Conservation (phyloP, 2,797 vertebrate genomes). For the Ctenochaetus hawaiiensis region DNA sequence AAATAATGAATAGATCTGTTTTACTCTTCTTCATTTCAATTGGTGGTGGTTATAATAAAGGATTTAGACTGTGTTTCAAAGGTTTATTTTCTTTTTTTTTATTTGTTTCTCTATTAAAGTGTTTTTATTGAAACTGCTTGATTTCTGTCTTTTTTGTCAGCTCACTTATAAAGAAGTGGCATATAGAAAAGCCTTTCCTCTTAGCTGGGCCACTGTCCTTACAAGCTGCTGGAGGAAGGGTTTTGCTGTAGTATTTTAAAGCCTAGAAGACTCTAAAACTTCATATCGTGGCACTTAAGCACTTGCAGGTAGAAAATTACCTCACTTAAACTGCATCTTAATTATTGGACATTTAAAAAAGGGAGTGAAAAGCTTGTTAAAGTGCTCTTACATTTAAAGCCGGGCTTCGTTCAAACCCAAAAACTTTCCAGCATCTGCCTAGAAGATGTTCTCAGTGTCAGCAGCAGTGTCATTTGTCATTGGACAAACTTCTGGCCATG, state of each 20-base stretch:
- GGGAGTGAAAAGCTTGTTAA: not conserved
- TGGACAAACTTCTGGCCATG: not conserved
- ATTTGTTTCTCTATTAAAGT: conserved; percentile 86
- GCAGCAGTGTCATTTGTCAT: not conserved
- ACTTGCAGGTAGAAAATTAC: not conserved
- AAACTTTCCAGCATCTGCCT: not conserved
- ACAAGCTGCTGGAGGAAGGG: not conserved
- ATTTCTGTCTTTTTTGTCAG: conserved; percentile 23
- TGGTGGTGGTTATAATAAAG: conserved; percentile 85
- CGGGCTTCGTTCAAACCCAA: not conserved
- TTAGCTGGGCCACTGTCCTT: not conserved
- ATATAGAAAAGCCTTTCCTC: not conserved
- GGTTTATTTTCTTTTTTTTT: conserved; percentile 75
- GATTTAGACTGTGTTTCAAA: conserved; percentile 85
- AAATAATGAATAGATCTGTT: conserved; percentile 80
- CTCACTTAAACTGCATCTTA: not conserved
- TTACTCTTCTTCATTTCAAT: conserved; percentile 81
- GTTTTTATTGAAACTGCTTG: conserved; percentile 78
- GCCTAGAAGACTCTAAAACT: not conserved
- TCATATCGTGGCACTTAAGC: not conserved
- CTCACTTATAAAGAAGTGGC: not conserved
- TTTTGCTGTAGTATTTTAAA: not conserved
- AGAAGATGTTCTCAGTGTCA: not conserved
- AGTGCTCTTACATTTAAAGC: not conserved
- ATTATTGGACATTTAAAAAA: not conserved